Percentiles rank a stretch among this genome's conserved stretches.
Evolutionary conservation across 2,113 vertebrate species (phyloP).

Genomic region (Otus sunia): DNA sequence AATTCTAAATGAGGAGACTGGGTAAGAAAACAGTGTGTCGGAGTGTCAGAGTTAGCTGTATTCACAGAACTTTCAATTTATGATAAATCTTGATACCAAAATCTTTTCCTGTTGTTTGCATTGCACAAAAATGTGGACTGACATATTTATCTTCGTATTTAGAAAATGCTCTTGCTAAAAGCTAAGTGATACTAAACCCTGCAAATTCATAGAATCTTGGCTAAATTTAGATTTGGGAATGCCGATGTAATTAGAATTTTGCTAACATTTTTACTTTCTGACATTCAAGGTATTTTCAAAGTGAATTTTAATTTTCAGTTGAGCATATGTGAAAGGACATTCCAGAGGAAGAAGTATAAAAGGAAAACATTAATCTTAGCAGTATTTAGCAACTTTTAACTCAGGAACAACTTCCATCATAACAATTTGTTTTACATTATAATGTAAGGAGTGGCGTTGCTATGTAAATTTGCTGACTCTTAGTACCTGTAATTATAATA

Average conservation of each 20-base stretch:
- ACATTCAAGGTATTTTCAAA: background rate
- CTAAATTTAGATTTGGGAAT: background rate
- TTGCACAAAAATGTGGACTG: background rate
- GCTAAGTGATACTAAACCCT: background rate
- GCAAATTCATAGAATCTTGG: background rate
- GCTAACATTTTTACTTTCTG: background rate
- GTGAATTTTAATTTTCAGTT: background rate
- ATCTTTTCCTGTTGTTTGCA: background rate
- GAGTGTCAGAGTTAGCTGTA: background rate
- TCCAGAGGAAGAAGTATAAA: background rate
- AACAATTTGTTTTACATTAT: background rate
- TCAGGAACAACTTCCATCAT: constrained; percentile 61
- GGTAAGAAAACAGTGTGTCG: background rate
- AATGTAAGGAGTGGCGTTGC: background rate
- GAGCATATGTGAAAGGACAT: background rate
- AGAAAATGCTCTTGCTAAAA: background rate
- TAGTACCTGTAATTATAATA: background rate
- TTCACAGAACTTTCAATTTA: background rate
- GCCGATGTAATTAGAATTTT: background rate
- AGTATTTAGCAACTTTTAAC: constrained; percentile 36
- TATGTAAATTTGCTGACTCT: constrained; percentile 13
- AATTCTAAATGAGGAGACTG: background rate
- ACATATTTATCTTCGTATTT: background rate
- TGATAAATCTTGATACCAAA: background rate
- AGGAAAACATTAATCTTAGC: background rate